Base-by-base conservation (phyloP, 2,113 vertebrate genomes). In the Blennius ocellaris region DNA sequence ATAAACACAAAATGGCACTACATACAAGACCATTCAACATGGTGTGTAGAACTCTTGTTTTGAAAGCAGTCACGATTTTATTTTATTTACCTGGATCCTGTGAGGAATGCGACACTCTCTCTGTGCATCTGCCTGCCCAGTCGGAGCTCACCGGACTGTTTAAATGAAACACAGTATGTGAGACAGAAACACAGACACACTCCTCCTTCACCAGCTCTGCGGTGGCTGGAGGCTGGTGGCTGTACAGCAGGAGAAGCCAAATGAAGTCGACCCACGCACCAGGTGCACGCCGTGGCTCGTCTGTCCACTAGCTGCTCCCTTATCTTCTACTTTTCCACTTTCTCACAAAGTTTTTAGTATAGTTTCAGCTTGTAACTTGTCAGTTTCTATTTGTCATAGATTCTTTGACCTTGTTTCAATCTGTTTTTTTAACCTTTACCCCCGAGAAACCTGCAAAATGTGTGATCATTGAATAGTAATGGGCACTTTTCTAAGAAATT, bases 241-340 rank as follows among this genome's bases (percentile, higher is more conserved):
- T n/a, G 68, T 76, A 36, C 69, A 85, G 78, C 69, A 77, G 38
- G 43, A 76, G 74, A 41, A 64, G 70, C 59, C 78, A 76, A 72
- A 82, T 83, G 78, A 85, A 81, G 62, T 37, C 76, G 54, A 71
- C 83, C 78, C 81, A 86, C 79, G 73, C 78, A 81, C 71, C 78
- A 87, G 76, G 76, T 81, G 75, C 66, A 69, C 59, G 50, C 44
- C 56, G 15, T 67, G 56, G 54, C 60, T 55, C 65, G 39, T 74
- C 59, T 67, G 55, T 30, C 41, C 43, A 49, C 8, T 74, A 43
- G 53, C 61, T 74, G 36, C 36, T 21, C 43, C 16, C 70, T 71
- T 53, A 53, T 75, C 58, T 56, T 45, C 51, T 41, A 1, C 67
- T 62, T 61, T 43, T 9, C 14, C 14, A 55, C 8, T 57, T 69